phyloP scores from a whole-genome alignment of 2,797 vertebrate genomes.

The Karalla daura region DNA sequence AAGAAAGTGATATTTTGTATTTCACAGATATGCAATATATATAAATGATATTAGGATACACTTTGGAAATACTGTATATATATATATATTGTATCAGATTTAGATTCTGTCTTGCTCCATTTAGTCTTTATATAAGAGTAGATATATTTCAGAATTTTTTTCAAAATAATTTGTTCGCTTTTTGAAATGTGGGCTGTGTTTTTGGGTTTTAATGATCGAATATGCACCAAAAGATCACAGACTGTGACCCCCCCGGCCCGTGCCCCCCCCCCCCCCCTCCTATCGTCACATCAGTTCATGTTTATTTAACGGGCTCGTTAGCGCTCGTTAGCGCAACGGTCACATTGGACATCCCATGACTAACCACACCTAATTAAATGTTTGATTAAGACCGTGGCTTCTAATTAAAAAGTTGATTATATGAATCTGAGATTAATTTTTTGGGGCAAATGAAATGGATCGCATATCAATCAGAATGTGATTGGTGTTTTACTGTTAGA shows the following conservation, averaged over 20 bases:
- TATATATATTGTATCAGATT: no score
- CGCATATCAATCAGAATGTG: conserved; percentile 34
- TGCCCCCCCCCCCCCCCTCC: background rate
- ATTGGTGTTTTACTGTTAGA: conserved; percentile 32
- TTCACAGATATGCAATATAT: no score
- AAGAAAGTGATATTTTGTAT: no score
- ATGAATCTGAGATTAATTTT: conserved; percentile 61
- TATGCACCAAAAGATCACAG: no score
- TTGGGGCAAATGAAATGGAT: conserved; percentile 46
- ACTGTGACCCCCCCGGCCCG: conserved; percentile 48
- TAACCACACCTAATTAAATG: conserved; percentile 65
- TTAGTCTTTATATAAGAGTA: no score
- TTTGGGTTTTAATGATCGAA: no score
- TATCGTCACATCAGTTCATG: conserved; percentile 61
- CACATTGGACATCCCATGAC: conserved; percentile 54
- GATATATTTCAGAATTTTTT: no score
- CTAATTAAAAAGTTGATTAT: conserved; percentile 73
- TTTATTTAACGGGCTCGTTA: conserved; percentile 65
- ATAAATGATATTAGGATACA: no score
- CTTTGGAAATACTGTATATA: no score
- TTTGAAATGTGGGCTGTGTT: no score
- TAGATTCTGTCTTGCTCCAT: no score
- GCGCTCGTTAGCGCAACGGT: conserved; percentile 46
- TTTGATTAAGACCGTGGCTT: conserved; percentile 69
- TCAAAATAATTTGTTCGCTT: no score